A percentile compares a stretch with the other conserved stretches of the same genome.
Evolutionary conservation across 92 coral and sea anemone species (phyloP).

Genomic region (Porites rus): DNA sequence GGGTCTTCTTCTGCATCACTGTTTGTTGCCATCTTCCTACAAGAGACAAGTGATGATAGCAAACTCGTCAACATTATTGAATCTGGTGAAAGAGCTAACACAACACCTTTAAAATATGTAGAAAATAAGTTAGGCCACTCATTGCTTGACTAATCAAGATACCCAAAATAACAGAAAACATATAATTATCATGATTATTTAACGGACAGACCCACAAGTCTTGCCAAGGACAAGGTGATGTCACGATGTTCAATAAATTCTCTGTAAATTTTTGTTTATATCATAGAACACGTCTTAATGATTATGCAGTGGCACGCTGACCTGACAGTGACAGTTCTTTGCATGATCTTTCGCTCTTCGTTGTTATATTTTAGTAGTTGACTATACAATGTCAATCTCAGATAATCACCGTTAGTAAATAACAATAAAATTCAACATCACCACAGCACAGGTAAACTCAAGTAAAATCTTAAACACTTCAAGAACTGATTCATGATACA

Average conservation of each 20-base stretch:
- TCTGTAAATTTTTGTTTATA: too few relatives aligned
- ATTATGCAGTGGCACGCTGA: constrained; percentile 3
- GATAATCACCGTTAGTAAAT: constrained; percentile 37
- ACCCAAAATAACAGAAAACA: not conserved
- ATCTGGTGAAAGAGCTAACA: too few relatives aligned
- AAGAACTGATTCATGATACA: too few relatives aligned
- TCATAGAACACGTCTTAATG: too few relatives aligned
- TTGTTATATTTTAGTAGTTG: constrained; percentile 15
- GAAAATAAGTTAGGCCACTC: too few relatives aligned
- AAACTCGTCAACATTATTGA: not conserved
- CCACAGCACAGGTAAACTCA: too few relatives aligned
- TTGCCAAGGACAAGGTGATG: too few relatives aligned
- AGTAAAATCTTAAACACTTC: too few relatives aligned
- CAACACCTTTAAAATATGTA: too few relatives aligned
- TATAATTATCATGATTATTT: too few relatives aligned
- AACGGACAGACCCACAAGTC: too few relatives aligned
- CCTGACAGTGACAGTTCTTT: constrained; percentile 3
- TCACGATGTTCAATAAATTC: too few relatives aligned
- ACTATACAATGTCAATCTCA: constrained; percentile 20
- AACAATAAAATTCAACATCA: not conserved
- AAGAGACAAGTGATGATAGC: constrained; percentile 21
- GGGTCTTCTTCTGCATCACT: constrained; percentile 9
- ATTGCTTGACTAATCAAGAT: not conserved
- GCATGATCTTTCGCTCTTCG: constrained; percentile 4
- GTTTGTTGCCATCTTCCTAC: constrained; percentile 16